Evolutionary conservation across 2,113 vertebrate species (phyloP).

Genomic region (Pelecanoides urinatrix): DNA sequence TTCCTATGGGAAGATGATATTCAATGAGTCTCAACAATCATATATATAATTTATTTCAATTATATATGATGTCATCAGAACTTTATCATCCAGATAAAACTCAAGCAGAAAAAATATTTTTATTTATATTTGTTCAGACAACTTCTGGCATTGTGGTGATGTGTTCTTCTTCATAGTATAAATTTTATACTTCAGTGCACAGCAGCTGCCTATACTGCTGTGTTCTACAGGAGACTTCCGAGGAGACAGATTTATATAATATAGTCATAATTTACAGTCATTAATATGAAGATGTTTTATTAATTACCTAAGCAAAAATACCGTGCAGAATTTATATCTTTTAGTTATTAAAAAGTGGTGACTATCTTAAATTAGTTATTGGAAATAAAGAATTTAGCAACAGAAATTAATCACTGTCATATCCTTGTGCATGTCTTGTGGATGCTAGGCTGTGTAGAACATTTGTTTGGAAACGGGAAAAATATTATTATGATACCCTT

Average conservation of each 20-base stretch:
- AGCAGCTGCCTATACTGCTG: not conserved
- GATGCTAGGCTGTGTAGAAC: conserved; percentile 48
- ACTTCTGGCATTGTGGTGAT: not conserved
- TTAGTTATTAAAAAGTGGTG: conserved; percentile 72
- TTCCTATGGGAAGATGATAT: not conserved
- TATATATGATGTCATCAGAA: not conserved
- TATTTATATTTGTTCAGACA: not conserved
- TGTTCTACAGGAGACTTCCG: conserved; percentile 8
- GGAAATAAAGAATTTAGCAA: conserved; percentile 69
- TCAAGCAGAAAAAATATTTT: not conserved
- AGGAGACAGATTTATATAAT: conserved; percentile 59
- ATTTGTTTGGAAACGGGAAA: conserved; percentile 74
- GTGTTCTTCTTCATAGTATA: not conserved
- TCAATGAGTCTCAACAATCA: not conserved
- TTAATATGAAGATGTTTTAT: conserved; percentile 74
- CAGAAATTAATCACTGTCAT: conserved; percentile 77
- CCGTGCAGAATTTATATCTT: conserved; percentile 60
- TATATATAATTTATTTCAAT: not conserved
- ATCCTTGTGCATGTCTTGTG: not conserved
- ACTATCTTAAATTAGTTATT: conserved; percentile 74
- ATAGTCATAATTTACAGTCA: conserved; percentile 62
- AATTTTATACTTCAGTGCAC: conserved; percentile 34
- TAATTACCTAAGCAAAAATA: conserved; percentile 72
- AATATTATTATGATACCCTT: conserved; percentile 67
- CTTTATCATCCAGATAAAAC: not conserved